Evolutionary conservation across 2,888 invertebrate species (phyloP).

Genomic region (Cyaniris semiargus): DNA sequence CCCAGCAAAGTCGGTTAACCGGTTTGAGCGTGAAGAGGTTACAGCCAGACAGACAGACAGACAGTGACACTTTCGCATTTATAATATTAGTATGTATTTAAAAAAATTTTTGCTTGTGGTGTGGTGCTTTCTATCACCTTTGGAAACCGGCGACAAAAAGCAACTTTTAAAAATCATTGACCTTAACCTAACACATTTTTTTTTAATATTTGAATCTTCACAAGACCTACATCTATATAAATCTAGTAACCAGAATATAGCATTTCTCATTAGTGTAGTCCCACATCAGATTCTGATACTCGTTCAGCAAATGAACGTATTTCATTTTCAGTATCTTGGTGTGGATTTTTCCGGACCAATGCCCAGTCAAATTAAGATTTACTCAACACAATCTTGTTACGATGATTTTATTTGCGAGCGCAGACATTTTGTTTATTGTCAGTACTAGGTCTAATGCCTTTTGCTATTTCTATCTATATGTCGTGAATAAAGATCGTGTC

Average conservation of each 20-base stretch:
- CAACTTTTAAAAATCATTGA: too few relatives aligned
- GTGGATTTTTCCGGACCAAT: conserved; percentile 21
- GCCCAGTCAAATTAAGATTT: conserved; percentile 28
- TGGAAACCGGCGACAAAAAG: too few relatives aligned
- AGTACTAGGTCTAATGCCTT: neutral
- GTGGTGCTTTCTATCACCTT: too few relatives aligned
- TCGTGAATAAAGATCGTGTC: neutral
- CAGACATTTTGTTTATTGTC: conserved; percentile 19
- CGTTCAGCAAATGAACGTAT: conserved; percentile 12
- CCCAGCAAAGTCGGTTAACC: too few relatives aligned
- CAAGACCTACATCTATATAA: too few relatives aligned
- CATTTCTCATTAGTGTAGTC: conserved; percentile 6
- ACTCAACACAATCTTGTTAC: conserved; percentile 20
- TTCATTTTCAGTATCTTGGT: conserved; percentile 23
- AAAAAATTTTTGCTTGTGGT: too few relatives aligned
- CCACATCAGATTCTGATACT: neutral
- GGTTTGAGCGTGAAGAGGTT: too few relatives aligned
- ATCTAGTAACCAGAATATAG: neutral
- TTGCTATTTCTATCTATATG: neutral
- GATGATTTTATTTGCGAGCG: conserved; percentile 12
- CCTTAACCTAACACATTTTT: too few relatives aligned
- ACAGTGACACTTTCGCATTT: too few relatives aligned
- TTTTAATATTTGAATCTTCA: too few relatives aligned
- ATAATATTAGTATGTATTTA: too few relatives aligned
- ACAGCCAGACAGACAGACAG: too few relatives aligned